A percentile compares a stretch with the other conserved stretches of the same genome.
These are phyloP conservation scores for Dasysyrphus albostriatus DNA, from an alignment of 2,888 invertebrate species.

Conservation along the genomic window DNA sequence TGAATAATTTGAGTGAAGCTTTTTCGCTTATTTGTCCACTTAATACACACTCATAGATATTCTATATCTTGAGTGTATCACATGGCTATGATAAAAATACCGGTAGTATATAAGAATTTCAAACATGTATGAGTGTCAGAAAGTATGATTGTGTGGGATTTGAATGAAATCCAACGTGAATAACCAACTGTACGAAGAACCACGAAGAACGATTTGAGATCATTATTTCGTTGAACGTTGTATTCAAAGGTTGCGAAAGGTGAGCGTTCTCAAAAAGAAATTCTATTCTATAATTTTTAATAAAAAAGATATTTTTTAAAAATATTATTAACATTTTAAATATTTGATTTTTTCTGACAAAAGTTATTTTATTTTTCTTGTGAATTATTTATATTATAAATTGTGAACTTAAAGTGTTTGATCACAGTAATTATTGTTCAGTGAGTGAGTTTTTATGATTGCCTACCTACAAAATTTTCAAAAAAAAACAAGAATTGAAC, in stretches of 20 bases:
- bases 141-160: slow-evolving; percentile 44
- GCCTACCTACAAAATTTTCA: neutral
- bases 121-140: slow-evolving; percentile 42
- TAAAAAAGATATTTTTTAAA: neutral
- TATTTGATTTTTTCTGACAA: slow-evolving; percentile 36
- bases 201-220: slow-evolving; percentile 81
- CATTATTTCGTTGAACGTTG: slow-evolving; percentile 84
- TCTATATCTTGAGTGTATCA: slow-evolving; percentile 25
- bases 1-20: slow-evolving; percentile 63
- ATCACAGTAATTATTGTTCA: slow-evolving; percentile 9
- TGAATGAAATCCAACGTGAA: slow-evolving; percentile 59
- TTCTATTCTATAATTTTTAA: slow-evolving; percentile 20
- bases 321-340: neutral
- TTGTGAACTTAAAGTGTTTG: slow-evolving; percentile 17
- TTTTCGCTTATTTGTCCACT: slow-evolving; percentile 9
- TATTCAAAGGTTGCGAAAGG: slow-evolving; percentile 84
- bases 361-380: slow-evolving; percentile 36
- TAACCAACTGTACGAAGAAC: slow-evolving; percentile 53
- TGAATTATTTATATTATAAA: slow-evolving; percentile 8
- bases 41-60: slow-evolving; percentile 19
- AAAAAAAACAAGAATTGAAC: neutral
- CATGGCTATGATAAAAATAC: slow-evolving; percentile 63
- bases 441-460: slow-evolving; percentile 40
- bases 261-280: slow-evolving; percentile 77
- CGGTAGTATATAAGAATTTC: slow-evolving; percentile 63